phyloP scores from a whole-genome alignment of 2,888 invertebrate genomes.

The Mythimna pallens region DNA sequence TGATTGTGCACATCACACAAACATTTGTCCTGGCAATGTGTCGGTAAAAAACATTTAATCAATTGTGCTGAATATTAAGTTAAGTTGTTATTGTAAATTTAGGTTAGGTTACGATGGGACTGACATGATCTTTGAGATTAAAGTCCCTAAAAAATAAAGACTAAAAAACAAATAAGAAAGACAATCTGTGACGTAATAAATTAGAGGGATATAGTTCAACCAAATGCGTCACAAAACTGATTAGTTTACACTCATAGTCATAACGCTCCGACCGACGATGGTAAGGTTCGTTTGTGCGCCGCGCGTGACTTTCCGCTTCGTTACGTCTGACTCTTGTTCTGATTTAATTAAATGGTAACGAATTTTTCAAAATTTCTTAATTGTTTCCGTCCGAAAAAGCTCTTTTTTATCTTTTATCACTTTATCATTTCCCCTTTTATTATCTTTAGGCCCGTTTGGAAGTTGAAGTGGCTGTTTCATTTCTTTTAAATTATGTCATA shows the following conservation, averaged over 20 bases:
- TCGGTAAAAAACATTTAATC: too few species aligned
- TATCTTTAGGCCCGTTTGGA: slow-evolving; percentile 37
- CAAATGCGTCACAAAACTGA: slow-evolving; percentile 36
- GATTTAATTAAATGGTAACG: slow-evolving; percentile 84
- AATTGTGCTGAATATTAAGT: too few species aligned
- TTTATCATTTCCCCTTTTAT: slow-evolving; percentile 53
- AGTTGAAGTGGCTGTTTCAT: slow-evolving; percentile 26
- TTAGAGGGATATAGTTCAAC: slow-evolving; percentile 16
- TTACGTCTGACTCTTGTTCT: slow-evolving; percentile 76
- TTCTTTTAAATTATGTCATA: slow-evolving; percentile 21
- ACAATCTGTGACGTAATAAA: background rate
- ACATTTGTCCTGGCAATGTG: too few species aligned
- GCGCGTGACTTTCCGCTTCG: slow-evolving; percentile 81
- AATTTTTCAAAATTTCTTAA: slow-evolving; percentile 79
- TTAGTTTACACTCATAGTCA: slow-evolving; percentile 39
- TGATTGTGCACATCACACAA: too few species aligned
- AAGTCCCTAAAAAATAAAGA: too few species aligned
- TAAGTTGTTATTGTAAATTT: too few species aligned
- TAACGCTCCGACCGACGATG: slow-evolving; percentile 38
- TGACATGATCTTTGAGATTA: too few species aligned
- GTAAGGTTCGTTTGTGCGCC: slow-evolving; percentile 67
- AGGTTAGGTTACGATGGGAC: too few species aligned
- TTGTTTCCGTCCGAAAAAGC: slow-evolving; percentile 82
- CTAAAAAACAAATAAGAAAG: background rate
- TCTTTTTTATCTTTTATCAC: slow-evolving; percentile 40